Base-by-base conservation (phyloP, 2,888 invertebrate genomes). In the Alviniconcha strummeri region DNA sequence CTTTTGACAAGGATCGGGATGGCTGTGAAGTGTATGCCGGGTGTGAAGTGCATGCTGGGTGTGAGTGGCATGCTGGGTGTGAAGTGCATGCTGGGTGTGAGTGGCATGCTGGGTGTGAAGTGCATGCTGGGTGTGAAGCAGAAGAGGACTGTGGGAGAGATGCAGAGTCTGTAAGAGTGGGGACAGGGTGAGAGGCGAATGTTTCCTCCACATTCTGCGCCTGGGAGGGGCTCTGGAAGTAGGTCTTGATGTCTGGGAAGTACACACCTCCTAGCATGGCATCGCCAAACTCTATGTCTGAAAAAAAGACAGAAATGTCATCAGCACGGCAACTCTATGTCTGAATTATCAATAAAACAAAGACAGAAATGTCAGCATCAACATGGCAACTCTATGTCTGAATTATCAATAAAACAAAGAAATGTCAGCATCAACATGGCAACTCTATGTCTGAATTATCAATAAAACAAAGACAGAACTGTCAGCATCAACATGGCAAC, bases 281-380 rank as follows among this genome's bases (percentile, higher is more conserved):
- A 81, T 86, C 86, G 4, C 86, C 86, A 84, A 85, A 86, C 57
- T 86, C 85, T 15, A 86, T 57, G 57, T 84, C 86, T 86, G 84
- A 57, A 82, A 74, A 9, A 56, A 71, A 83, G 3, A 36, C 1
- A 55, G 13, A 5, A n/a, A 60, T n/a, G 69, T n/a, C 64, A 64
- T 64, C 11, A 36, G 3, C 0, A 36, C 3, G 36, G 36, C 36
- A 85, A 86, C 56, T 86, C 85, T 17, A 86, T 56, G 60, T 84
- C 86, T 86, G 83, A 67, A 82, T 64, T 9, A 52, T 7, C 5
- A 13, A 56, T 9, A 9, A 64, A 64, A 64, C 11, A 64, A 64
- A 64, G 64, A 9, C 9, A 9, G 11, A 64, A 64, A 9, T 64
- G 9, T 64, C 64, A 64, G 9, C 64, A 64, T 64, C 11, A 36